These are phyloP conservation scores for Antheraea pernyi DNA, from an alignment of 1,140 invertebrate genomes.

Conservation along the genomic window DNA sequence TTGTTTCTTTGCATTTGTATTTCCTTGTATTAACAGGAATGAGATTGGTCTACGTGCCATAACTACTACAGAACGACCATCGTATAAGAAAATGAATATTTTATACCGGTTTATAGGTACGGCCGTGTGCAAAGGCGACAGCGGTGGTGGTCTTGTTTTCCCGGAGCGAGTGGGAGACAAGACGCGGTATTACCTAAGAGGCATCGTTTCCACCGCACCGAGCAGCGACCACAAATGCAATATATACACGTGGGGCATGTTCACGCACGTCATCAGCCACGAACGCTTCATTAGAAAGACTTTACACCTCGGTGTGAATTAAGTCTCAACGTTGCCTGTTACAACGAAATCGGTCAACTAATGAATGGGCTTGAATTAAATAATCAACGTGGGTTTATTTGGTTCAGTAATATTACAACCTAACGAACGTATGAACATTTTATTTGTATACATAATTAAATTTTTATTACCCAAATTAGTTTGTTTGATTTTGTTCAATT, in stretches of 20 bases:
- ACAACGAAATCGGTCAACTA: not conserved
- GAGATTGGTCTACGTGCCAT: too few species aligned
- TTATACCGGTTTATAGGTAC: conserved; percentile 9
- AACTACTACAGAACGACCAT: too few species aligned
- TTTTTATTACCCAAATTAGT: too few species aligned
- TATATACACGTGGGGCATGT: not conserved
- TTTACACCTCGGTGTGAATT: not conserved
- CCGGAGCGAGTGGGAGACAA: not conserved
- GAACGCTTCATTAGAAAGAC: not conserved
- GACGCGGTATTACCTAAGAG: not conserved
- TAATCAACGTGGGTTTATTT: too few species aligned
- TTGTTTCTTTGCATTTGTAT: too few species aligned
- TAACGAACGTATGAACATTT: too few species aligned
- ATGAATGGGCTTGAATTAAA: too few species aligned
- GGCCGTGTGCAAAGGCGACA: conserved; percentile 11
- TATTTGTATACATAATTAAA: too few species aligned
- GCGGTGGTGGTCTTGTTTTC: conserved; percentile 18
- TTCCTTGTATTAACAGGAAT: too few species aligned
- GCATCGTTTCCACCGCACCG: conserved; percentile 2
- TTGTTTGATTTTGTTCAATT: too few species aligned
- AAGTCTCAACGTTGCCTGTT: not conserved
- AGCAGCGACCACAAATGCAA: not conserved
- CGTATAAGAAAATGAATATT: not conserved
- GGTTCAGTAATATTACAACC: too few species aligned
- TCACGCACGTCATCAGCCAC: not conserved